Conservation (phyloP, 2,113 vertebrate species). For the Nesogale talazaci region DNA sequence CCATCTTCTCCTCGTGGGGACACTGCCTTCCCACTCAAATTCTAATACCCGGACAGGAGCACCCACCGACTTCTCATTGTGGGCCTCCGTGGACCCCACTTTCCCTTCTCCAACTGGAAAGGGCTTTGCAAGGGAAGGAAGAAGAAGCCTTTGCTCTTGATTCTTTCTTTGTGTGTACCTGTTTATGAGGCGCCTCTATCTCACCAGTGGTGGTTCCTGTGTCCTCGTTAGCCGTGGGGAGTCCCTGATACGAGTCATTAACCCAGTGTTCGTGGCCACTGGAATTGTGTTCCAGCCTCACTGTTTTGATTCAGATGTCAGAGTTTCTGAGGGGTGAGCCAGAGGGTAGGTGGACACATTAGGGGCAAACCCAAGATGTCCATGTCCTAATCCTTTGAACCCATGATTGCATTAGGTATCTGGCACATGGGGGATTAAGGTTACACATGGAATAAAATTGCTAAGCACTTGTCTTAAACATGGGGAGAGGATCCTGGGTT, state of each 20-base stretch:
- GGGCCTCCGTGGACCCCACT: neutral
- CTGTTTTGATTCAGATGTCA: no score
- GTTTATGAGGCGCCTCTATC: rapidly evolving
- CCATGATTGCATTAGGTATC: no score
- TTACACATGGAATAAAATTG: no score
- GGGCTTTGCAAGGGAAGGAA: neutral
- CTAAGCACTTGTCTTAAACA: no score
- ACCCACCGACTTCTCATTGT: neutral
- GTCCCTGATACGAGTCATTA: rapidly evolving
- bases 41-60: neutral
- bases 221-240: rapidly evolving
- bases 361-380: no score
- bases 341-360: no score
- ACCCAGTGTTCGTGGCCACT: neutral
- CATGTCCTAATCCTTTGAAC: no score
- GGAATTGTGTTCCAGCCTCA: no score
- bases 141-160: neutral
- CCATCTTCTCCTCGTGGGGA: neutral
- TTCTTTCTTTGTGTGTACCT: rapidly evolving
- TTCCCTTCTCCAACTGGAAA: neutral
- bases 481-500: no score
- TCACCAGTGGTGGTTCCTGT: rapidly evolving
- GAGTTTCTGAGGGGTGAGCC: no score
- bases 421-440: no score
- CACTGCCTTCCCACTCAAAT: neutral